A percentile compares a stretch with the other conserved stretches of the same genome.
These are phyloP conservation scores for Varanus salvator DNA, from an alignment of 2,113 vertebrate genomes.

Conservation along the genomic window DNA sequence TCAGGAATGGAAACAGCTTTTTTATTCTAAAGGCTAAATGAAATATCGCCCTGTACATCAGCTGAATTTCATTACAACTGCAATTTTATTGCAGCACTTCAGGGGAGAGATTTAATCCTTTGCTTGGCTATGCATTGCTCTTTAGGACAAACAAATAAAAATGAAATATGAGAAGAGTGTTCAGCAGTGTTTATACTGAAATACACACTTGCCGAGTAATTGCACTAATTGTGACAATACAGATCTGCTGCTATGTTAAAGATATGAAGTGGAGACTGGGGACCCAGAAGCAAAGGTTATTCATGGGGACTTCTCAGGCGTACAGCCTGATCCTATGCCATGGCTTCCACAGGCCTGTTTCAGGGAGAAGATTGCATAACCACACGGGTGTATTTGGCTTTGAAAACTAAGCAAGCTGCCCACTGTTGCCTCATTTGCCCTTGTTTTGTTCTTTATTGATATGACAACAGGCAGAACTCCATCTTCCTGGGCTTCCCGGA, in stretches of 20 bases:
- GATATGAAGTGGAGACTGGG: background rate
- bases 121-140: constrained; percentile 55
- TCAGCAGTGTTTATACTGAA: background rate
- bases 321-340: background rate
- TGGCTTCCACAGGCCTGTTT: background rate
- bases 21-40: constrained; percentile 59
- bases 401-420: background rate
- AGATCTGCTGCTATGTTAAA: background rate
- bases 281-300: background rate
- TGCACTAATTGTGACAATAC: background rate
- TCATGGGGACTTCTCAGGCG: background rate
- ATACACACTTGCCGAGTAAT: constrained; percentile 3
- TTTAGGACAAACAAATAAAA: constrained; percentile 66
- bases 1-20: constrained; percentile 58
- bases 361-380: background rate
- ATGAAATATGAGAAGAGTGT: constrained; percentile 47
- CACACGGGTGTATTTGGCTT: background rate
- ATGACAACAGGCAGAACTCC: background rate
- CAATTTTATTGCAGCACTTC: constrained; percentile 63
- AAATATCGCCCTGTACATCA: constrained; percentile 61
- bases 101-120: constrained; percentile 62
- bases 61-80: constrained; percentile 65
- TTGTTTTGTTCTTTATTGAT: background rate
- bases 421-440: background rate
- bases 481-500: background rate